phyloP scores from a whole-genome alignment of 2,888 invertebrate genomes.

The Athalia rosae region DNA sequence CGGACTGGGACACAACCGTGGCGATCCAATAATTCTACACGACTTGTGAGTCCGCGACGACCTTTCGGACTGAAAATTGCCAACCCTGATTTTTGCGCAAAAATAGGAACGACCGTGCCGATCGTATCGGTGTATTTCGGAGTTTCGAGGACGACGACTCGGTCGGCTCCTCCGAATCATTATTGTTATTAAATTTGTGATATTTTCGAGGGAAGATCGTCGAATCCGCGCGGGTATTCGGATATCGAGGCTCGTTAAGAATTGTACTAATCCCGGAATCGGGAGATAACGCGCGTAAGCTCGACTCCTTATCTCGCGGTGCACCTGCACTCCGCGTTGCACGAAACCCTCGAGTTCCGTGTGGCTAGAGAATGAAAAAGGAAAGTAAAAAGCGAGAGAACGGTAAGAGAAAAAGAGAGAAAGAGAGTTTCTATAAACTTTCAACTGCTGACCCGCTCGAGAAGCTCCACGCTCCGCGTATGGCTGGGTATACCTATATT shows the following conservation, averaged over 20 bases:
- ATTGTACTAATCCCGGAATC: constrained; percentile 9
- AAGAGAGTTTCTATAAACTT: constrained; percentile 3
- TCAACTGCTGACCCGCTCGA: constrained; percentile 9
- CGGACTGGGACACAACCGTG: constrained; percentile 14
- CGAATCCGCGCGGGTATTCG: neutral
- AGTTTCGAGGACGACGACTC: no score
- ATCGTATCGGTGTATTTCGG: no score
- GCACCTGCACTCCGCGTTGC: neutral
- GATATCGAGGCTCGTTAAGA: constrained; percentile 8
- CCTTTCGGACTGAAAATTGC: constrained; percentile 13
- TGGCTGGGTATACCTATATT: neutral
- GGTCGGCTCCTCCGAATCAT: no score
- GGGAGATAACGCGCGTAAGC: neutral
- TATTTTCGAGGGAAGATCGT: no score
- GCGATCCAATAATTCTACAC: constrained; percentile 28
- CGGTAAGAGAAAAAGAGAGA: neutral
- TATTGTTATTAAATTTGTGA: no score
- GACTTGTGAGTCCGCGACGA: constrained; percentile 12
- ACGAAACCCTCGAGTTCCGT: neutral
- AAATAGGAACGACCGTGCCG: no score
- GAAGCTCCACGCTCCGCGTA: neutral
- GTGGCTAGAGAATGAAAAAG: neutral
- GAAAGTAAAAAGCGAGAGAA: neutral
- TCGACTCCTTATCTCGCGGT: constrained; percentile 1
- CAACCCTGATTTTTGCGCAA: neutral